A percentile compares a stretch with the other conserved stretches of the same genome.
Conservation (phyloP, 64 coral and sea anemone species). For the Catalaphyllia jardinei region DNA sequence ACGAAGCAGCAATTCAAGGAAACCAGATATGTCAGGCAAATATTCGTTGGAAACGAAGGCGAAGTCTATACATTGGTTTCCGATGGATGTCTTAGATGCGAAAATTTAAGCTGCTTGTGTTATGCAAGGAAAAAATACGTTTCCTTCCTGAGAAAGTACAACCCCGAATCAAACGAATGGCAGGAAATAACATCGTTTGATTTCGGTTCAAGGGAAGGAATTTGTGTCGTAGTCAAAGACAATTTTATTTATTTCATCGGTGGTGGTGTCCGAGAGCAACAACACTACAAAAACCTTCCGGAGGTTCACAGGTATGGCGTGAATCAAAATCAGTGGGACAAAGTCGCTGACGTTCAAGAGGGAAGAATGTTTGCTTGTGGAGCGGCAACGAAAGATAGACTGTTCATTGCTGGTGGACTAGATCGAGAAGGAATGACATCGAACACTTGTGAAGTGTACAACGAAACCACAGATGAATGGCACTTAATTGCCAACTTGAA, state of each 20-base stretch:
- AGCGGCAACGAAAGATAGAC: background rate
- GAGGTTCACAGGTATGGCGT: background rate
- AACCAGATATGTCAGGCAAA: background rate
- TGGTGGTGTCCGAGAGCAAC: background rate
- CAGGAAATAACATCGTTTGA: background rate
- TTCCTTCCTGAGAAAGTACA: background rate
- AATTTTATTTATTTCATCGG: slow-evolving; percentile 15
- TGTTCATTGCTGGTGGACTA: background rate
- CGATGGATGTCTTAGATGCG: background rate
- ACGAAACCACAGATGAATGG: background rate
- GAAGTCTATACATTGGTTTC: background rate
- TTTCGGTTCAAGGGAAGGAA: background rate
- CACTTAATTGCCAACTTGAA: background rate
- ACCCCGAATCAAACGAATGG: background rate
- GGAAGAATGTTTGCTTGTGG: background rate
- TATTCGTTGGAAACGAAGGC: background rate
- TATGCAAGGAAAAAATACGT: background rate
- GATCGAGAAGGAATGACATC: background rate
- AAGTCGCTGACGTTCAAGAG: background rate
- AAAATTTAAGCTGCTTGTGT: background rate
- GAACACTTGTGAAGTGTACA: background rate
- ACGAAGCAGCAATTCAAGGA: background rate
- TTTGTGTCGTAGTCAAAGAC: background rate
- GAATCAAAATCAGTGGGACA: background rate
- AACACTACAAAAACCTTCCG: background rate